Conservation (phyloP, 2,113 vertebrate species). For the Pica pica region DNA sequence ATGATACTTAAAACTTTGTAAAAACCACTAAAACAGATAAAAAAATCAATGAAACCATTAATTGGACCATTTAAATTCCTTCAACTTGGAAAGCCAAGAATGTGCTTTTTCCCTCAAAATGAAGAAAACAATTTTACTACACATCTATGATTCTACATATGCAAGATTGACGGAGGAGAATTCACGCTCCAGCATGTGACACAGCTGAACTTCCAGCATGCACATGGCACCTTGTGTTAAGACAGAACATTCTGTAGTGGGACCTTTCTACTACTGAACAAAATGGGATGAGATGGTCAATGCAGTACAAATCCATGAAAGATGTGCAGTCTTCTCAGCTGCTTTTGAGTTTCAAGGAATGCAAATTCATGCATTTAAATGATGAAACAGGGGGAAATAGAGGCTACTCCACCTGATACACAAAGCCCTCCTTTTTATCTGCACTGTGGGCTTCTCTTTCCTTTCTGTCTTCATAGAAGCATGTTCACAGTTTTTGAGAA, state of each 20-base stretch:
- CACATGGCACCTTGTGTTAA: background rate
- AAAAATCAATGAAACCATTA: background rate
- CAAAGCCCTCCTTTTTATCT: background rate
- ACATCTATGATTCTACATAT: background rate
- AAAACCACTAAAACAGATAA: background rate
- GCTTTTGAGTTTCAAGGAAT: background rate
- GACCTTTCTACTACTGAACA: background rate
- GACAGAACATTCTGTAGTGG: background rate
- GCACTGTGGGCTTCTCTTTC: background rate
- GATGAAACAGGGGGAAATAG: background rate
- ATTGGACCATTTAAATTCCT: background rate
- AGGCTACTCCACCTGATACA: background rate
- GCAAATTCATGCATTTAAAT: background rate
- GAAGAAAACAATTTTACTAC: background rate
- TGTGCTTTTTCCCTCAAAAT: background rate
- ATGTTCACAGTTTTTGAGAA: background rate
- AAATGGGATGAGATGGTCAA: background rate
- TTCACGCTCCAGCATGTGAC: background rate
- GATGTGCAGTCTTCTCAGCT: background rate
- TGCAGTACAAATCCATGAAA: background rate
- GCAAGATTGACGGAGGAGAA: background rate
- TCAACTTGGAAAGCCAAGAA: background rate
- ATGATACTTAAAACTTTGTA: background rate
- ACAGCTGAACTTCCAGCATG: background rate
- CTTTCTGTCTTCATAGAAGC: background rate